Evolutionary conservation across 2,797 vertebrate genomes (phyloP), one percentile per base, ranked within the genome.

Genomic region (Ibycter americanus): DNA sequence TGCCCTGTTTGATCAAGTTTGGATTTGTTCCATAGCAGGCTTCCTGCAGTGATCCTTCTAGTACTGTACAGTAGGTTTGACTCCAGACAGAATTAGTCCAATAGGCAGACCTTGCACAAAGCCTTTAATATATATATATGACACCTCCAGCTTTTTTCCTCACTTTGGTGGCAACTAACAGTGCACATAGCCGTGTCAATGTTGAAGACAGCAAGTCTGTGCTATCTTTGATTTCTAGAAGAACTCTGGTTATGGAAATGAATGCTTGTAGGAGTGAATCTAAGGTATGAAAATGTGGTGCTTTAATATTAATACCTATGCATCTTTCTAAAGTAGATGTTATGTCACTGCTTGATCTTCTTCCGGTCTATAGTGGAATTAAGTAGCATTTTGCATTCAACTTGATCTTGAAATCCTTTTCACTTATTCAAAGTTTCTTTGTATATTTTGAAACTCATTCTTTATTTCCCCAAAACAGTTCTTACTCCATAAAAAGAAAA

Each of bases 401-500:
- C 44, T 55, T 79, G 31, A 47, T 80, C 47, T 83, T 80, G 34
- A 89, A 89, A 55, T 7, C 15, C 20, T 91, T 90, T 76, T 80
- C 71, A 49, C 15, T 83, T 83, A 79, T 87, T 92, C 87, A 83
- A 46, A 73, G 72, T 95, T 92, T 79, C 92, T 91, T 68, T 92
- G 72, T 92, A 31, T 79, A 49, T 93, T 94, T 79, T 92, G 40
- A 93, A 95, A 88, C 55, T 73, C 22, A 4, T 96, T 86, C 89
- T 93, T 92, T 80, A 71, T 83, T 86, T 92, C 71, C 62, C 56
- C 40, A 47, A 55, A 95, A 93, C 76, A 76, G 79, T 79, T 88
- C 76, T 92, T 96, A 42, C 65, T 92, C 92, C 54, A 82, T 92
- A 76, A 94, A 95, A 94, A 87, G 38, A 22, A 72, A 95, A 91